Evolutionary conservation across 2,797 vertebrate genomes (phyloP), one percentile per base, ranked within the genome.

Genomic region (Pseudochromis fuscus): DNA sequence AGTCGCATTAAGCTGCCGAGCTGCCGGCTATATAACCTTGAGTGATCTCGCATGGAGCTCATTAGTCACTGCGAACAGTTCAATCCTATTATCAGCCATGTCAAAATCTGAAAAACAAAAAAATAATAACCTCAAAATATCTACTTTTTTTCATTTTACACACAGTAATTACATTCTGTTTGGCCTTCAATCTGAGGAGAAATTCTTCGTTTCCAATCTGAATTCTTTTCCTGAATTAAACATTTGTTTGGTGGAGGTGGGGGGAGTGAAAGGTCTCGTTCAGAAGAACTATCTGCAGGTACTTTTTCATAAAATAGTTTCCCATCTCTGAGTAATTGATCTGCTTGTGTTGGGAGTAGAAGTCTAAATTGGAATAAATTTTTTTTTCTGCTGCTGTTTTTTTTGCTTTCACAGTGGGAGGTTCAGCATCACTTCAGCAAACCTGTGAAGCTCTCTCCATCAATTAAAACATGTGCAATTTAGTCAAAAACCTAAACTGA

Each of bases 11-110:
- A 81, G 82, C 70, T 4, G 76, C 1, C 53, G 75, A 52, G 76
- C 85, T 81, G 79, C 62, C 35, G 63, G 81, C 80, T 75, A 18
- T 75, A 18, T 63, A 79, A 85, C 86, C 85, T 63, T 72, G 73
- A 83, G 77, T 76, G 83, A 84, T 85, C 83, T 82, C 82, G 66
- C 72, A 55, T 10, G 67, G 82, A 84, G 82, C 83, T 85, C 84
- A 87, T 89, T 89, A 87, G 82, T 69, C 67, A 67, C 59, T 53
- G 77, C 83, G 72, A 83, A 85, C 81, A 78, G 66, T 79, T 82
- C 69, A 81, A 70, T 67, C 74, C 65, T 37, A 67, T 75, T 67
- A 80, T 51, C 55, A 79, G 75, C 50, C 50, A 27, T 33, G 69
- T 68, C n/a, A 44, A 67, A 81, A 73, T 52, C 30, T n/a, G 0